These are phyloP conservation scores for Cryptus viduatorius DNA, from an alignment of 2,888 invertebrate species.

Conservation along the genomic window DNA sequence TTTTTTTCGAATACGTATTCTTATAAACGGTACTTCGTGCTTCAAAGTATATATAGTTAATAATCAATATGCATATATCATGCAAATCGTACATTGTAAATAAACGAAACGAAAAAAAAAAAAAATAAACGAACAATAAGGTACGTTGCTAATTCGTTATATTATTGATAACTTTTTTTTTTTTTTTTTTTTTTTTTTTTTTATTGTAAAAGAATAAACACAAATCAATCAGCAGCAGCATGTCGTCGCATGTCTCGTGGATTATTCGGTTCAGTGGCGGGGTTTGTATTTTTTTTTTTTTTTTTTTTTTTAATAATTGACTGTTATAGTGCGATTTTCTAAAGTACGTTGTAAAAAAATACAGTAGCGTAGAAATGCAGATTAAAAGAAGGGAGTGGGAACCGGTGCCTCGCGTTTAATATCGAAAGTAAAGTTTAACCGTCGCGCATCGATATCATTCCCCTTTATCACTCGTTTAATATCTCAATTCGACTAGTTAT, in stretches of 20 bases:
- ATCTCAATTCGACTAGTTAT: conserved; percentile 62
- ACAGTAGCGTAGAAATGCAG: conserved; percentile 61
- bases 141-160: conserved; percentile 16
- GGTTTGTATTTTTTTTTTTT: neutral
- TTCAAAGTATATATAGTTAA: conserved; percentile 59
- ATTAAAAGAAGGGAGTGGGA: conserved; percentile 37
- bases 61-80: conserved; percentile 57
- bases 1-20: conserved; percentile 66
- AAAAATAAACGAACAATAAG: conserved; percentile 15
- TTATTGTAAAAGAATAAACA: conserved; percentile 24
- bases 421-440: conserved; percentile 32
- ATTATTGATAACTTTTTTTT: neutral
- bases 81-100: conserved; percentile 44
- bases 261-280: conserved; percentile 42
- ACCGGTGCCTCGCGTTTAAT: conserved; percentile 45
- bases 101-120: neutral
- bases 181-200: neutral
- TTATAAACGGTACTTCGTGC: conserved; percentile 70
- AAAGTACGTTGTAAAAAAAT: conserved; percentile 62
- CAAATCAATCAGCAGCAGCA: conserved; percentile 25
- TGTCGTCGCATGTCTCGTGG: conserved; percentile 32
- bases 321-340: conserved; percentile 62
- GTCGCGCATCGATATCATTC: conserved; percentile 46
- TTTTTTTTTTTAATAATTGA: conserved; percentile 54
- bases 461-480: conserved; percentile 49